Base-by-base conservation (phyloP, 1,140 invertebrate species). In the Manduca sexta region DNA sequence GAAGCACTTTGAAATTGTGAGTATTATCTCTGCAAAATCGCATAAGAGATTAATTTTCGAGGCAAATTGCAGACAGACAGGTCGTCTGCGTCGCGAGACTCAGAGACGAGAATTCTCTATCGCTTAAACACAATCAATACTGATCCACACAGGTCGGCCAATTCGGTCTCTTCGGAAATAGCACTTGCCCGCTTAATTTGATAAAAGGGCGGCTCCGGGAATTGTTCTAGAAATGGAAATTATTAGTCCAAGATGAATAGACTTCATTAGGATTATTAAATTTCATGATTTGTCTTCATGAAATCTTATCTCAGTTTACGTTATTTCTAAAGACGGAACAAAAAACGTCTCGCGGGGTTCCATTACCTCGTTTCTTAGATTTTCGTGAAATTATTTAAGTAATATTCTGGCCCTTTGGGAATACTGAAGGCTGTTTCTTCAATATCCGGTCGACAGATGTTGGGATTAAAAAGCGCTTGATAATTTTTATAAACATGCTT, bases 171-270 rank as follows among this genome's bases (percentile, higher is more conserved):
- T 18, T 40, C 18, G 16, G 16, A 10, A 18, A 18, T 18, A 40
- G 38, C 38, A 40, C 15, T 18, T n/a, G 18, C 2, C 3, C 38
- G 38, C 38, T 16, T 40, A 40, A 40, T 40, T 10, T 17, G 11
- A 40, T 40, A 40, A 40, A 40, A 40, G 5, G 14, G 11, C 14
- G 10, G 18, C 38, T 11, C 11, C 16, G 4, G 38, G 18, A 40
- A 18, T 18, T 40, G 12, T 40, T 40, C n/a, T 18, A 18, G 38
- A 11, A 40, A 40, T 17, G 16, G 15, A 40, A 40, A 40, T 40
- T 40, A 40, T 40, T 17, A 40, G 38, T n/a, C 16, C 38, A 18
- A 18, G 38, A 40, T 40, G 38, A 40, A 40, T 40, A 40, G 38
- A 8, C 17, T 40, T 40, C 38, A 40, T 40, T 40, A 40, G 38